phyloP scores from a whole-genome alignment of 2,888 invertebrate species.

The Galeruca laticollis region DNA sequence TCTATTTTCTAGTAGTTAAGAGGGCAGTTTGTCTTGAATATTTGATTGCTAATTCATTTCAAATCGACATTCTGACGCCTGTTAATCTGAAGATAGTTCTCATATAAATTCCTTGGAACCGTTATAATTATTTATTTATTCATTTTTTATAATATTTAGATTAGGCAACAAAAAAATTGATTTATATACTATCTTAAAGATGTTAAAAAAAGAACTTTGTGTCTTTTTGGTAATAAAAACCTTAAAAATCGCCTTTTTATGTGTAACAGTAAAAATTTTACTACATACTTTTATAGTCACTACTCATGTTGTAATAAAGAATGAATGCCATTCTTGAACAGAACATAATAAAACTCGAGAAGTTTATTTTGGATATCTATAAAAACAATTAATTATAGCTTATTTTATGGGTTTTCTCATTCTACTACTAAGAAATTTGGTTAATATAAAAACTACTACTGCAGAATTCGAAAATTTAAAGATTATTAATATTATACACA shows the following conservation, averaged over 20 bases:
- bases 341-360: constrained; percentile 15
- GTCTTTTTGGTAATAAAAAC: constrained; percentile 29
- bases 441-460: not conserved
- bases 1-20: no score
- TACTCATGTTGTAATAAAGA: constrained; percentile 28
- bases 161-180: constrained; percentile 32
- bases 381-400: not conserved
- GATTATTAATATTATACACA: not conserved
- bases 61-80: no score
- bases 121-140: constrained; percentile 3
- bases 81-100: no score
- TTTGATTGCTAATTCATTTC: no score
- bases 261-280: constrained; percentile 33
- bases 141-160: constrained; percentile 32
- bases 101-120: not conserved
- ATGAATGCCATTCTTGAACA: constrained; percentile 18
- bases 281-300: constrained; percentile 31
- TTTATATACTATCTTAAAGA: constrained; percentile 28
- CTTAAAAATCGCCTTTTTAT: constrained; percentile 29
- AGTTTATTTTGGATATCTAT: constrained; percentile 6
- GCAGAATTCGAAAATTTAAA: not conserved
- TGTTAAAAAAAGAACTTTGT: constrained; percentile 33
- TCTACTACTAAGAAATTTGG: not conserved
- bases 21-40: no score
- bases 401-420: not conserved